These are phyloP conservation scores for Carassius gibelio DNA, from an alignment of 2,113 vertebrate species.

Conservation along the genomic window DNA sequence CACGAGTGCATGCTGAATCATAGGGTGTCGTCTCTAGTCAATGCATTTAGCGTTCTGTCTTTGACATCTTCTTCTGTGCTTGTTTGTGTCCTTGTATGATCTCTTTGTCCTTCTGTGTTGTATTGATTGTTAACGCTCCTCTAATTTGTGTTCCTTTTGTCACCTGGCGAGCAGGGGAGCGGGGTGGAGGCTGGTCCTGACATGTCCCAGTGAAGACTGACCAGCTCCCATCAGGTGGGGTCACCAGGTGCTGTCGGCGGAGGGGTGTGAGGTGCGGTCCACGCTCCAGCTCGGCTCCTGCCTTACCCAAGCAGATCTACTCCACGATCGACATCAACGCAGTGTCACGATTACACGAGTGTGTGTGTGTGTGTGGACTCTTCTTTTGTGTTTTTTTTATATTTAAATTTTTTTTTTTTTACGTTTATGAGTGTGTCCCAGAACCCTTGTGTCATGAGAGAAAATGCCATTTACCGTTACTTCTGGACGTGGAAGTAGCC, in stretches of 20 bases:
- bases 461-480: conserved; percentile 52
- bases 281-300: conserved; percentile 66
- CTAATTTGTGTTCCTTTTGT: conserved; percentile 98
- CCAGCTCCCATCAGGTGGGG: conserved; percentile 79
- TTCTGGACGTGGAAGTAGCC: conserved; percentile 46
- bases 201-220: conserved; percentile 92
- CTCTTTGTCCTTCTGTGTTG: not conserved
- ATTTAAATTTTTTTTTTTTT: not conserved
- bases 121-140: conserved; percentile 58
- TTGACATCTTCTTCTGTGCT: not conserved
- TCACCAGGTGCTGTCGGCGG: conserved; percentile 89
- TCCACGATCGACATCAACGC: conserved; percentile 46
- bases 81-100: conserved; percentile 5
- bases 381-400: conserved; percentile 30
- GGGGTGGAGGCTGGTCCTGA: conserved; percentile 92
- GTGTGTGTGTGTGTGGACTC: conserved; percentile 49
- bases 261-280: conserved; percentile 89
- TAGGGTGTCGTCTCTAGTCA: not conserved
- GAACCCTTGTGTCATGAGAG: conserved; percentile 15
- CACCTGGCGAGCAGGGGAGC: conserved; percentile 98
- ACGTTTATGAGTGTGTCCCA: not conserved
- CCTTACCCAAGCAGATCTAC: conserved; percentile 80
- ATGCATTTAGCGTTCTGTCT: not conserved
- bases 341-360: not conserved
- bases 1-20: not conserved